phyloP scores from a whole-genome alignment of 1,140 invertebrate species.

The Papilio polytes region DNA sequence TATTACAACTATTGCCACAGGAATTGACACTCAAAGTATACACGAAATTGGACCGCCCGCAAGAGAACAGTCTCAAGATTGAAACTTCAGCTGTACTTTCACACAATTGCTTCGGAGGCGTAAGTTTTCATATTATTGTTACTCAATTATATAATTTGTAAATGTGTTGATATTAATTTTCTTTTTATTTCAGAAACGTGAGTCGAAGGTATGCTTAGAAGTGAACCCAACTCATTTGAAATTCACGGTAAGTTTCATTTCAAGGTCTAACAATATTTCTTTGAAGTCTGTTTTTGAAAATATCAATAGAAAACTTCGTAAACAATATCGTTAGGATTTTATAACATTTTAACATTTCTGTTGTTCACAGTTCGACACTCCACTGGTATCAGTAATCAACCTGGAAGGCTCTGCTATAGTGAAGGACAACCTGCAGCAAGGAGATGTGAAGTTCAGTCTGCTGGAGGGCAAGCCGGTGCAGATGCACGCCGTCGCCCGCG shows the following conservation, averaged over 20 bases:
- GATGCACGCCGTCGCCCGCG: slow-evolving; percentile 81
- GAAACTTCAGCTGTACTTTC: slow-evolving; percentile 61
- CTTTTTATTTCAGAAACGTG: slow-evolving; percentile 66
- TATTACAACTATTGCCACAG: slow-evolving; percentile 49
- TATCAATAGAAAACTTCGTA: neutral
- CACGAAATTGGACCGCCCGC: slow-evolving; percentile 54
- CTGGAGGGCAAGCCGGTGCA: slow-evolving; percentile 80
- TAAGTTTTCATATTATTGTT: slow-evolving; percentile 51
- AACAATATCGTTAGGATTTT: neutral
- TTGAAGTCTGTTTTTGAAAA: neutral
- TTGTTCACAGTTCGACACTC: slow-evolving; percentile 66
- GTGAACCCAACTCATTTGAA: slow-evolving; percentile 73
- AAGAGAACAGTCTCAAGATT: slow-evolving; percentile 59
- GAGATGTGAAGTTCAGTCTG: slow-evolving; percentile 80
- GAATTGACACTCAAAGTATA: slow-evolving; percentile 63
- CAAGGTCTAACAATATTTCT: too few species aligned
- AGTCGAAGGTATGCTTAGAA: slow-evolving; percentile 74
- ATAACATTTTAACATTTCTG: neutral
- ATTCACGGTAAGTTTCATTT: slow-evolving; percentile 68
- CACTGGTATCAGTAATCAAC: slow-evolving; percentile 84
- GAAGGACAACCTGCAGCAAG: slow-evolving; percentile 80
- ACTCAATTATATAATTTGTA: neutral
- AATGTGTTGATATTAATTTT: slow-evolving; percentile 39
- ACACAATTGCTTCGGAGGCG: slow-evolving; percentile 66
- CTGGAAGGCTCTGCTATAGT: slow-evolving; percentile 76